A percentile compares a stretch with the other conserved stretches of the same genome.
phyloP scores from a whole-genome alignment of 1,140 invertebrate genomes.

The Meloidogyne hapla region DNA sequence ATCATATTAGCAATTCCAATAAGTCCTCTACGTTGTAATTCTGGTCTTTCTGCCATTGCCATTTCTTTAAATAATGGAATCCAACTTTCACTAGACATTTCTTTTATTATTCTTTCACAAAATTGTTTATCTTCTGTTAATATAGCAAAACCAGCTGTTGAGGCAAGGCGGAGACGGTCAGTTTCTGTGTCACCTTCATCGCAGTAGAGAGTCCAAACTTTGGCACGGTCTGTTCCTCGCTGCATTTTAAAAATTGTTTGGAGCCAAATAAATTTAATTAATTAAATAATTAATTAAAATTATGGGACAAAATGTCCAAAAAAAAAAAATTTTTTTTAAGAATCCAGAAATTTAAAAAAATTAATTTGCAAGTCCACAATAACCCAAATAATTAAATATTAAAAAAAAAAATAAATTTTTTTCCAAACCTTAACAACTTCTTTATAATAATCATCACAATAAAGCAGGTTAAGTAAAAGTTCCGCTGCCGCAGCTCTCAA shows the following conservation, averaged over 20 bases:
- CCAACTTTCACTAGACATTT: constrained; percentile 39
- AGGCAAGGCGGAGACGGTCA: constrained; percentile 54
- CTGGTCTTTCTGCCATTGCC: constrained; percentile 42
- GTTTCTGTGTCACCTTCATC: constrained; percentile 52
- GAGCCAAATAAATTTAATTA: background rate
- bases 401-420: background rate
- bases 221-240: constrained; percentile 58
- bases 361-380: too few species aligned
- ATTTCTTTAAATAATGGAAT: constrained; percentile 46
- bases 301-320: too few species aligned
- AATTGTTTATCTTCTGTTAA: constrained; percentile 34
- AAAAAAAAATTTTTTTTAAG: background rate
- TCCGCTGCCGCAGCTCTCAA: constrained; percentile 60
- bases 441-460: constrained; percentile 59
- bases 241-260: background rate
- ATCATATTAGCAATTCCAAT: constrained; percentile 62
- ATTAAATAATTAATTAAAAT: too few species aligned
- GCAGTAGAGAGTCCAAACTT: constrained; percentile 61
- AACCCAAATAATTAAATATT: background rate
- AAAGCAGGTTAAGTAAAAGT: constrained; percentile 59
- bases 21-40: constrained; percentile 58
- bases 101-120: constrained; percentile 32
- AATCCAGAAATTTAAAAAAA: background rate
- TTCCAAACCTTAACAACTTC: constrained; percentile 44
- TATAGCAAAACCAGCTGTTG: constrained; percentile 58